phyloP scores from a whole-genome alignment of 2,113 vertebrate genomes.

The Montifringilla adamsi region DNA sequence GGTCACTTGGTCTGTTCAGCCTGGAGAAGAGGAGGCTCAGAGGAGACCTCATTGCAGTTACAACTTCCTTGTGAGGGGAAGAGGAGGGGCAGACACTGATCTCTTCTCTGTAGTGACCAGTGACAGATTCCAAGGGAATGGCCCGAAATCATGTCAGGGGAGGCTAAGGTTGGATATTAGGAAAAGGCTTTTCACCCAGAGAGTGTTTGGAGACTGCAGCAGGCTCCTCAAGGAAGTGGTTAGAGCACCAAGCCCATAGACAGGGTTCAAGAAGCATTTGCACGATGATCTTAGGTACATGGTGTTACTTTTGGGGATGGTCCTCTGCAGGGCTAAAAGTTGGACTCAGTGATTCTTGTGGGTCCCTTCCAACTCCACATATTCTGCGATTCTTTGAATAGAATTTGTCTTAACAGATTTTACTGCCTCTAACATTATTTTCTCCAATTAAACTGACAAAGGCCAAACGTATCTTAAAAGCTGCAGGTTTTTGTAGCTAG shows the following conservation, averaged over 20 bases:
- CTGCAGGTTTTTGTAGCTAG: background rate
- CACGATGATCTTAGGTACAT: accelerated
- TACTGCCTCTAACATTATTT: background rate
- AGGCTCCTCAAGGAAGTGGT: background rate
- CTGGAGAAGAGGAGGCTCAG: background rate
- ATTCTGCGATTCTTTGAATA: background rate
- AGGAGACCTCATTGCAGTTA: background rate
- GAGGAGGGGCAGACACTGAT: background rate
- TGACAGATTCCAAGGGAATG: background rate
- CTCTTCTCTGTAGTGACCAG: background rate
- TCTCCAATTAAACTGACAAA: background rate
- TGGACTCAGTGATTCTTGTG: background rate
- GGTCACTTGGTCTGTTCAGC: background rate
- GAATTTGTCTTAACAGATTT: background rate
- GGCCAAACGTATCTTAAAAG: background rate
- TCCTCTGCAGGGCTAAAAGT: background rate
- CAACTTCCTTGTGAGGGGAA: background rate
- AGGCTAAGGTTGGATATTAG: background rate
- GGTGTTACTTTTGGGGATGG: background rate
- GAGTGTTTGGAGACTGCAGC: background rate
- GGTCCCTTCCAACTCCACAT: background rate
- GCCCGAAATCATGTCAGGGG: background rate
- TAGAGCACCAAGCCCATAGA: background rate
- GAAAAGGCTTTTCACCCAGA: background rate
- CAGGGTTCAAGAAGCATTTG: background rate